These are phyloP conservation scores for Mamestra brassicae DNA, from an alignment of 2,888 invertebrate species.

Conservation along the genomic window DNA sequence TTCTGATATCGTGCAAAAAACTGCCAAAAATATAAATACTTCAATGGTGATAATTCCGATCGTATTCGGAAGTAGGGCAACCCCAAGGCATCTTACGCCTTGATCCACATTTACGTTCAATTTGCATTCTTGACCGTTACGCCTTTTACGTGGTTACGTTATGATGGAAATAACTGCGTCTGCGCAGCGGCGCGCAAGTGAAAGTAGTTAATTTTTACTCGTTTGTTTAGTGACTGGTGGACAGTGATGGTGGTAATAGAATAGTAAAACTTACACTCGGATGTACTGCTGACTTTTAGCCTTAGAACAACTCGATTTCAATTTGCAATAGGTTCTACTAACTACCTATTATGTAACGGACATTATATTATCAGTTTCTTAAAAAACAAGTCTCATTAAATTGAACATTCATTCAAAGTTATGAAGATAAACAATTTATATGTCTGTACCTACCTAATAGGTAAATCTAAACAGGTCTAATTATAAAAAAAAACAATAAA, in stretches of 20 bases:
- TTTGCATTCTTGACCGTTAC: conserved; percentile 53
- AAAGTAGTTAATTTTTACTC: conserved; percentile 30
- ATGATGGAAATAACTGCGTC: conserved; percentile 7
- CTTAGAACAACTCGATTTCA: too few species aligned
- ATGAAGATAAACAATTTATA: too few species aligned
- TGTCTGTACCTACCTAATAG: too few species aligned
- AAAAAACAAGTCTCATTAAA: too few species aligned
- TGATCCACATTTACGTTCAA: conserved; percentile 43
- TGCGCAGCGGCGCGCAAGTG: conserved; percentile 8
- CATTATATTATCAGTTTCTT: too few species aligned
- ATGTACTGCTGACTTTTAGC: too few species aligned
- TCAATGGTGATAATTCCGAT: conserved; percentile 24
- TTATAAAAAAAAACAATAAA: too few species aligned
- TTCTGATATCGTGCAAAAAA: too few species aligned
- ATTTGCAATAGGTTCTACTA: too few species aligned
- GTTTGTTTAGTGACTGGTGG: background rate
- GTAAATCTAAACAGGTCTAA: too few species aligned
- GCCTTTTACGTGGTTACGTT: conserved; percentile 16
- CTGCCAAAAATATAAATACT: background rate
- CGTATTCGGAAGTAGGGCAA: conserved; percentile 36
- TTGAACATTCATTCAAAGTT: too few species aligned
- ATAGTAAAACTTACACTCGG: background rate
- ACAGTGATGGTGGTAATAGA: background rate
- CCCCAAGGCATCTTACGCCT: conserved; percentile 50
- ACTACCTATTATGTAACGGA: too few species aligned